These are phyloP conservation scores for Nebria ingens DNA, from an alignment of 1,140 invertebrate species.

Conservation along the genomic window DNA sequence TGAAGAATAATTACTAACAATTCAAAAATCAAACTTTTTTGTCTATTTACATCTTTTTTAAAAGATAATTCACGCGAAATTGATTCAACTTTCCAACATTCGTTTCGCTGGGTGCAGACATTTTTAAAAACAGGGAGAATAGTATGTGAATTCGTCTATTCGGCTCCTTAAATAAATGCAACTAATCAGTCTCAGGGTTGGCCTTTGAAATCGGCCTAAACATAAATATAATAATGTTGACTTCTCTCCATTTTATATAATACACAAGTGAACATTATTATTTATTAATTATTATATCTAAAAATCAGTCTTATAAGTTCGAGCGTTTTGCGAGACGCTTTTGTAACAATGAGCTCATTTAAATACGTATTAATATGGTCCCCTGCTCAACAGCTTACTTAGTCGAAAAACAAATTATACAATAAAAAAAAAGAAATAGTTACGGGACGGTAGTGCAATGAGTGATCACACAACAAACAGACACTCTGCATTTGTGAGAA, in stretches of 20 bases:
- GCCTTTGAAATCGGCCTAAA: too few species aligned
- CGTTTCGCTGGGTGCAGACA: too few species aligned
- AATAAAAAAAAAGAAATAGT: too few species aligned
- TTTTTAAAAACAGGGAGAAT: too few species aligned
- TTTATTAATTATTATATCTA: neutral
- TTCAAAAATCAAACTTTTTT: neutral
- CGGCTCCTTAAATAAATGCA: neutral
- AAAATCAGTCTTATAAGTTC: slow-evolving; percentile 4
- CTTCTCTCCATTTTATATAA: too few species aligned
- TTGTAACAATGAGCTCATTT: slow-evolving; percentile 9
- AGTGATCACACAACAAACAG: slow-evolving; percentile 1
- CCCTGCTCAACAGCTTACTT: neutral
- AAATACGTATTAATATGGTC: neutral
- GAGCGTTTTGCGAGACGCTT: neutral
- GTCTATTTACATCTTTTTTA: slow-evolving; percentile 8
- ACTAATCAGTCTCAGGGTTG: slow-evolving; percentile 4
- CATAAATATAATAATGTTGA: too few species aligned
- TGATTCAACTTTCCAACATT: neutral
- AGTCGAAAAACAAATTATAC: neutral
- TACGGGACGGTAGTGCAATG: neutral
- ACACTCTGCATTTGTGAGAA: neutral
- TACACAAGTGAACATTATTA: slow-evolving; percentile 1
- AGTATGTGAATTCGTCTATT: neutral
- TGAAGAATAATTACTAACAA: neutral
- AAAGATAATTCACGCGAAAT: slow-evolving; percentile 1